These are phyloP conservation scores for Amiota mariae DNA, from an alignment of 2,888 invertebrate genomes.

Conservation along the genomic window DNA sequence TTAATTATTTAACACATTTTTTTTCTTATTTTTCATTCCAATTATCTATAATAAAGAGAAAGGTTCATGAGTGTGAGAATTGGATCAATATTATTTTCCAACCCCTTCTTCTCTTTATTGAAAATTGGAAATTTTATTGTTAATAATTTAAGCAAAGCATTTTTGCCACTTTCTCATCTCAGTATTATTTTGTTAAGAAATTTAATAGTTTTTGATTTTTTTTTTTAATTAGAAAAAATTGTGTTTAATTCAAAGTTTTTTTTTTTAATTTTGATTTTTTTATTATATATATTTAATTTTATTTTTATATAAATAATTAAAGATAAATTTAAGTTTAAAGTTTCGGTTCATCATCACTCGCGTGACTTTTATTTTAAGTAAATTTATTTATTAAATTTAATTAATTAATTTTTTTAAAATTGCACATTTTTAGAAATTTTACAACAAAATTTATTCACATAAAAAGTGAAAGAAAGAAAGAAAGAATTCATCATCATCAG, in stretches of 20 bases:
- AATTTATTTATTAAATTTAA: conserved; percentile 2
- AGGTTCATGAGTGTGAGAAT: too few species aligned
- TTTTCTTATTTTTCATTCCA: conserved; percentile 37
- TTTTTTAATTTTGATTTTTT: conserved; percentile 28
- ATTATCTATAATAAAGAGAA: too few species aligned
- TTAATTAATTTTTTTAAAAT: conserved; percentile 13
- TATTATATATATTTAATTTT: conserved; percentile 37
- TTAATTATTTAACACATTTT: conserved; percentile 46
- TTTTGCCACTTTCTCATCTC: conserved; percentile 27
- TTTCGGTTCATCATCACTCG: conserved; percentile 73
- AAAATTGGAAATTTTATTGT: too few species aligned
- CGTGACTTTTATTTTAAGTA: conserved; percentile 15
- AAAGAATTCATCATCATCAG: conserved; percentile 42
- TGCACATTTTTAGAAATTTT: conserved; percentile 6
- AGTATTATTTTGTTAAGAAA: conserved; percentile 41
- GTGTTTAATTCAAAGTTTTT: conserved; percentile 46
- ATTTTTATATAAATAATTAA: conserved; percentile 52
- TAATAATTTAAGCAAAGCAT: too few species aligned
- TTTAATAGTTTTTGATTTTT: conserved; percentile 40
- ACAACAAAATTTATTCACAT: conserved; percentile 11
- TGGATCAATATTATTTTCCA: too few species aligned
- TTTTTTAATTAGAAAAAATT: conserved; percentile 61
- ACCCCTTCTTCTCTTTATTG: too few species aligned
- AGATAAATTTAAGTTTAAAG: conserved; percentile 70
- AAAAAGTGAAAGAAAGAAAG: conserved; percentile 3